A percentile compares a stretch with the other conserved stretches of the same genome.
Evolutionary conservation across 2,888 invertebrate species (phyloP).

Genomic region (Cheilosia vulpina): DNA sequence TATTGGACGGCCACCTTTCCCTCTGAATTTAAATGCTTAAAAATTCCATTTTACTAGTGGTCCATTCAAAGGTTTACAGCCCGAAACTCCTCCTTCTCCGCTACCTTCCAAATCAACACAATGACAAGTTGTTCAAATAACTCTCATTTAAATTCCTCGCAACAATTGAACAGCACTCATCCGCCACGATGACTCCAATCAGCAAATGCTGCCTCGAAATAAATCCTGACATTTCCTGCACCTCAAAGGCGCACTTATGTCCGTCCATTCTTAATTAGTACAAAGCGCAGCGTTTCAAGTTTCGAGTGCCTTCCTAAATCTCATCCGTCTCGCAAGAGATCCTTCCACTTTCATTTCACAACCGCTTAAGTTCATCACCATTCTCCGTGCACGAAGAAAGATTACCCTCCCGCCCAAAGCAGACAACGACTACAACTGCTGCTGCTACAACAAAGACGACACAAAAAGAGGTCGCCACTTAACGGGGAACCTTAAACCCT

Average conservation of each 20-base stretch:
- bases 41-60: no score
- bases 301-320: constrained; percentile 62
- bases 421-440: constrained; percentile 2
- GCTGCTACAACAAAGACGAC: constrained; percentile 10
- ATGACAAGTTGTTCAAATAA: no score
- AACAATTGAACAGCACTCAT: constrained; percentile 26
- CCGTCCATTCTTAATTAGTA: constrained; percentile 71
- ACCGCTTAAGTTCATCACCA: constrained; percentile 39
- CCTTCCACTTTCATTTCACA: constrained; percentile 59
- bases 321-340: constrained; percentile 60
- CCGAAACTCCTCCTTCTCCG: not conserved
- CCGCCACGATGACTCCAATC: constrained; percentile 46
- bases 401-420: not conserved
- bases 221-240: constrained; percentile 12
- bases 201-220: constrained; percentile 24
- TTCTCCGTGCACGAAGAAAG: constrained; percentile 7
- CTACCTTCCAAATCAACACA: not conserved
- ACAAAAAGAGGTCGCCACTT: constrained; percentile 53
- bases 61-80: not conserved
- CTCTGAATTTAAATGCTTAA: no score
- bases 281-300: constrained; percentile 64
- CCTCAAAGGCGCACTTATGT: constrained; percentile 52
- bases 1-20: no score
- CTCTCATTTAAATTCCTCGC: constrained; percentile 27
- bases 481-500: constrained; percentile 39